Percentiles rank a stretch among this genome's conserved stretches.
Conservation (phyloP, 2,888 invertebrate genomes). For the Tetramorium bicarinatum region DNA sequence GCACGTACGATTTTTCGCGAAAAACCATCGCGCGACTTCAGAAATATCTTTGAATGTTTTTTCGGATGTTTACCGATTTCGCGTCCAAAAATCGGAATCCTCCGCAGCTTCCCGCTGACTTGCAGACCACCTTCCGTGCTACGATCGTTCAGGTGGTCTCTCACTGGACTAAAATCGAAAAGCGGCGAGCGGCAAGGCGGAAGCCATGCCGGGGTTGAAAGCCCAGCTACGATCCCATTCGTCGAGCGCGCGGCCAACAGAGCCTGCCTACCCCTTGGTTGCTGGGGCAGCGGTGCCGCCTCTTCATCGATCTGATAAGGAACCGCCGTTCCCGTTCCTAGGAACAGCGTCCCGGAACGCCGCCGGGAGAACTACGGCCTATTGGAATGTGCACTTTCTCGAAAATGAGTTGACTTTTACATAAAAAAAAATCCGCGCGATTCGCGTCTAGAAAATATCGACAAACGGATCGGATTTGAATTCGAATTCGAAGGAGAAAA, state of each 20-base stretch:
- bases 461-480: background rate
- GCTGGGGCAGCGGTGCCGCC: slow-evolving; percentile 81
- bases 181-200: slow-evolving; percentile 68
- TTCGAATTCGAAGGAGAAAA: background rate
- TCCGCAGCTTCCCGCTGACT: slow-evolving; percentile 28
- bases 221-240: slow-evolving; percentile 71
- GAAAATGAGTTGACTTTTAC: background rate
- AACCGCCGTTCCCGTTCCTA: slow-evolving; percentile 56
- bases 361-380: background rate
- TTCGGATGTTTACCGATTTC: background rate
- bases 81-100: background rate
- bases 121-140: slow-evolving; percentile 40
- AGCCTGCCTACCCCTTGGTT: slow-evolving; percentile 76
- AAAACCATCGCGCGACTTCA: background rate
- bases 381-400: slow-evolving; percentile 1
- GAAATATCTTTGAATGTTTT: background rate
- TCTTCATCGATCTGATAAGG: slow-evolving; percentile 84
- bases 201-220: slow-evolving; percentile 76
- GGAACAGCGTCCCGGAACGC: slow-evolving; percentile 47
- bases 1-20: background rate
- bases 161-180: slow-evolving; percentile 73
- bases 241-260: slow-evolving; percentile 76
- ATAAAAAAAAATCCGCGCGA: background rate
- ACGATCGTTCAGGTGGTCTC: slow-evolving; percentile 73
- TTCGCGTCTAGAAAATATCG: background rate